Evolutionary conservation across 2,113 vertebrate species (phyloP).

Genomic region (Psettodes erumei): DNA sequence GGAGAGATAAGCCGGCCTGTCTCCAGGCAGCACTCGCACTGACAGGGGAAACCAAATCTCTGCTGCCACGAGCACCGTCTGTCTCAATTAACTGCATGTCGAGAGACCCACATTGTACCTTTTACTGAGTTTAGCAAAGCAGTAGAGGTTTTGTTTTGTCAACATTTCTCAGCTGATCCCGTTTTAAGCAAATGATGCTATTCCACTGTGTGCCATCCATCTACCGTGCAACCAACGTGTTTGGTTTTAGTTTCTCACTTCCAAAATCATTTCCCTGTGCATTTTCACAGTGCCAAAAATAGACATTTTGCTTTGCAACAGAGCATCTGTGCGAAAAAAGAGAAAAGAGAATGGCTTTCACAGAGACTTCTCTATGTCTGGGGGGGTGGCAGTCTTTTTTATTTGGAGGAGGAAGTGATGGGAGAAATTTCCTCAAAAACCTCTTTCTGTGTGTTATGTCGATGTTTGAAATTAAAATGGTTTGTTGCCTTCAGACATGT

Average conservation of each 20-base stretch:
- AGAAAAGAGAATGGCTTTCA: constrained; percentile 2
- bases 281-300: constrained; percentile 43
- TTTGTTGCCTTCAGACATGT: neutral
- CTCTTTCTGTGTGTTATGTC: neutral
- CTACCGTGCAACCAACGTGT: neutral
- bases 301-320: neutral
- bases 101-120: neutral
- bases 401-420: constrained; percentile 28
- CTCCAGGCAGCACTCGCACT: constrained; percentile 61
- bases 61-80: constrained; percentile 17
- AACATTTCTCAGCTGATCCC: neutral
- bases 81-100: constrained; percentile 20
- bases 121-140: neutral
- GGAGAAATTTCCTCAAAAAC: neutral
- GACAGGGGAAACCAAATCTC: constrained; percentile 28
- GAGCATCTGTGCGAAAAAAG: neutral
- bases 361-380: neutral
- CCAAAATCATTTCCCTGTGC: constrained; percentile 15
- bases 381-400: neutral
- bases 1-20: constrained; percentile 72
- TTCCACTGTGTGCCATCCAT: neutral
- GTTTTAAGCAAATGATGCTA: neutral
- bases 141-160: neutral
- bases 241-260: neutral
- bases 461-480: constrained; percentile 24